Conservation (phyloP, 2,888 invertebrate genomes). For the Hydriomena furcata region DNA sequence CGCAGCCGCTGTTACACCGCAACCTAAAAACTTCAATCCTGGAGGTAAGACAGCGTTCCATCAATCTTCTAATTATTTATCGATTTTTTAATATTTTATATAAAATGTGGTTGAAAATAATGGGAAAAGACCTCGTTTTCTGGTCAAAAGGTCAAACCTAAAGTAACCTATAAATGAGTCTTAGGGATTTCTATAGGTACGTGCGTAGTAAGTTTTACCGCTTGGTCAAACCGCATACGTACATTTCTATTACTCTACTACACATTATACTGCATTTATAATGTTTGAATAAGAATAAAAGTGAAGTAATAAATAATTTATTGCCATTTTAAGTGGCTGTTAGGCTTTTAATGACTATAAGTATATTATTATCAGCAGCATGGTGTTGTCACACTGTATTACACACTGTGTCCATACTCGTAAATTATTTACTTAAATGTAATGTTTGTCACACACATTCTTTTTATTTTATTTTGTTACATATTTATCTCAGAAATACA, state of each 20-base stretch:
- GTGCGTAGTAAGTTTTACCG: not conserved
- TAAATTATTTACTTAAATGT: constrained; percentile 5
- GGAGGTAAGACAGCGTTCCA: constrained; percentile 86
- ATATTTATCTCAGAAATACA: not conserved
- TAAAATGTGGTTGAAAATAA: not conserved
- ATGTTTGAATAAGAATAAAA: too few relatives aligned
- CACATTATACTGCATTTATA: too few relatives aligned
- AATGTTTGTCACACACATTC: constrained; percentile 1
- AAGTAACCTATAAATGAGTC: not conserved
- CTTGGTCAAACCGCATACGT: not conserved
- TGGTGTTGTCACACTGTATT: not conserved
- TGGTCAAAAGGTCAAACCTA: not conserved
- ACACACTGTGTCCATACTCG: not conserved
- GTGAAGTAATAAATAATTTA: too few relatives aligned
- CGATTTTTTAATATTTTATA: too few relatives aligned
- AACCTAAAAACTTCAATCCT: constrained; percentile 88
- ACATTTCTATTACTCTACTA: too few relatives aligned
- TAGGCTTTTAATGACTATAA: too few relatives aligned
- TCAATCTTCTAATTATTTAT: not conserved
- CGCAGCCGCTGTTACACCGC: constrained; percentile 88
- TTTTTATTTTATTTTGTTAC: constrained; percentile 3
- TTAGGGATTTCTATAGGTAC: not conserved
- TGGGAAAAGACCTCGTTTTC: not conserved
- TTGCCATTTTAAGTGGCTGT: too few relatives aligned
- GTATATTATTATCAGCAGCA: too few relatives aligned